These are phyloP conservation scores for Augochlorella aurata DNA, from an alignment of 2,888 invertebrate genomes.

Conservation along the genomic window DNA sequence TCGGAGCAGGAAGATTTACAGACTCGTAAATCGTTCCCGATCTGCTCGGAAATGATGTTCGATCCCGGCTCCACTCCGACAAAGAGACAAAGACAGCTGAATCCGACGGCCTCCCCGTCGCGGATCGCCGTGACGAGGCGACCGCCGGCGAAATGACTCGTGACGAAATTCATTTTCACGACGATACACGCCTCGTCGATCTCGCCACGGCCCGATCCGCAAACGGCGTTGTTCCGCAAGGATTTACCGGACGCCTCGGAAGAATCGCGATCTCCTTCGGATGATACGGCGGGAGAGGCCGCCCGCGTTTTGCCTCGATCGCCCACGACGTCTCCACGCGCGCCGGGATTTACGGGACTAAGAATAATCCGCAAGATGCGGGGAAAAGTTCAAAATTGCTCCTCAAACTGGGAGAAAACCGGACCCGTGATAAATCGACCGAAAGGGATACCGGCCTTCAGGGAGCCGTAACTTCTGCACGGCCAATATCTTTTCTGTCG, in stretches of 20 bases:
- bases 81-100: slow-evolving; percentile 30
- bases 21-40: slow-evolving; percentile 66
- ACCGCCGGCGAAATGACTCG: not conserved
- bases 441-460: slow-evolving; percentile 43
- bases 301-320: not conserved
- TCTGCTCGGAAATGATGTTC: slow-evolving; percentile 62
- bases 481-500: slow-evolving; percentile 52
- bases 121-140: not conserved
- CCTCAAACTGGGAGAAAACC: slow-evolving; percentile 44
- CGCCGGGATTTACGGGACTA: slow-evolving; percentile 52
- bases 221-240: not conserved
- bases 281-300: too few species aligned
- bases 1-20: slow-evolving; percentile 57
- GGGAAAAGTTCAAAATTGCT: slow-evolving; percentile 64
- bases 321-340: slow-evolving; percentile 20
- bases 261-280: too few species aligned
- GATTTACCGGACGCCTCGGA: not conserved
- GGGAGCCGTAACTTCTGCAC: slow-evolving; percentile 48
- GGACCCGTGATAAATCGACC: slow-evolving; percentile 54
- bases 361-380: slow-evolving; percentile 57
- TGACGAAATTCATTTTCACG: slow-evolving; percentile 13
- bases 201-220: not conserved
- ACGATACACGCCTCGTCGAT: slow-evolving; percentile 1
- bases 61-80: slow-evolving; percentile 43
- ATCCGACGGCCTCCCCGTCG: not conserved